Percentiles rank a stretch among this genome's conserved stretches.
Conservation (phyloP, 2,888 invertebrate genomes). For the Thysanoteuthis rhombus region DNA sequence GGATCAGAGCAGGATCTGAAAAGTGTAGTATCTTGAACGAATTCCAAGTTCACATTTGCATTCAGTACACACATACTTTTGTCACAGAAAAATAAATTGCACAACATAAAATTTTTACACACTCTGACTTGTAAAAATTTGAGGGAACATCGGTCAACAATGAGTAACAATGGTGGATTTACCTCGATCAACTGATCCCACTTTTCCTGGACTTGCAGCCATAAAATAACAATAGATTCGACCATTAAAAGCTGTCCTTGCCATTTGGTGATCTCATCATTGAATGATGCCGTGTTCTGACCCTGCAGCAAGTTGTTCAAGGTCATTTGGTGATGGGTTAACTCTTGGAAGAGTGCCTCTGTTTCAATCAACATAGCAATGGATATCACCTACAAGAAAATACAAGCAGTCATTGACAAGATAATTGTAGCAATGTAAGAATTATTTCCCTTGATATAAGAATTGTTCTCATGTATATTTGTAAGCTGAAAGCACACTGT, state of each 20-base stretch:
- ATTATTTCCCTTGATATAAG: too few relatives aligned
- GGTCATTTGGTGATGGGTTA: slow-evolving; percentile 66
- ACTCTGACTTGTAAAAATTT: too few relatives aligned
- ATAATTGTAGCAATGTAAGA: too few relatives aligned
- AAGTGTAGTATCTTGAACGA: too few relatives aligned
- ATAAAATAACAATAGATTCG: slow-evolving; percentile 64
- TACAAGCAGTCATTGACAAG: not conserved
- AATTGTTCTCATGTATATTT: too few relatives aligned
- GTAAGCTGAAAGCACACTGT: too few relatives aligned
- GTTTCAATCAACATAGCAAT: slow-evolving; percentile 54
- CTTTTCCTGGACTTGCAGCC: slow-evolving; percentile 67
- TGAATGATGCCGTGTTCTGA: slow-evolving; percentile 66
- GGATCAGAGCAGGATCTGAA: too few relatives aligned
- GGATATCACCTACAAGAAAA: not conserved
- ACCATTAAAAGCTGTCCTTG: slow-evolving; percentile 66
- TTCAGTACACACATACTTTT: too few relatives aligned
- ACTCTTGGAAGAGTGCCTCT: slow-evolving; percentile 65
- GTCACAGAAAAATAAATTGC: too few relatives aligned
- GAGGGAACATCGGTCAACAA: too few relatives aligned
- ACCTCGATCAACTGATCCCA: slow-evolving; percentile 67
- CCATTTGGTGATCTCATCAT: slow-evolving; percentile 68
- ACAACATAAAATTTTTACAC: too few relatives aligned
- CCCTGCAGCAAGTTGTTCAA: slow-evolving; percentile 66
- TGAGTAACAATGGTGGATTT: not conserved
- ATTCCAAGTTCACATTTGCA: too few relatives aligned